Evolutionary conservation across 1,140 invertebrate genomes (phyloP).

Genomic region (Samia ricini): DNA sequence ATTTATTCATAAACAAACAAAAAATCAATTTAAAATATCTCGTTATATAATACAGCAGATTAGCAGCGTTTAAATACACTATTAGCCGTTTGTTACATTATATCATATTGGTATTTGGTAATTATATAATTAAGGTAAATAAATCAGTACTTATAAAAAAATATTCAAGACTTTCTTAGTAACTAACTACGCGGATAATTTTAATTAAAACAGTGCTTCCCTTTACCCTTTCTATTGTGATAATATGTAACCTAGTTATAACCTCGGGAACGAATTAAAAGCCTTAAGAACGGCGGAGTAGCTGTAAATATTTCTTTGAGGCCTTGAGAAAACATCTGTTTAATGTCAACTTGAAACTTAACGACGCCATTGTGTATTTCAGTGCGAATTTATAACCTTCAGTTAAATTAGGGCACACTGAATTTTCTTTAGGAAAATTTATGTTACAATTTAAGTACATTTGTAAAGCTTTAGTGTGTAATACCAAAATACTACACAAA

Average conservation of each 20-base stretch:
- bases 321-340: background rate
- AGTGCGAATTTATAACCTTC: background rate
- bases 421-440: background rate
- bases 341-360: background rate
- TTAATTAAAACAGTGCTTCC: constrained; percentile 48
- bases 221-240: constrained; percentile 17
- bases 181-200: no score
- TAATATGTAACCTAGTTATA: background rate
- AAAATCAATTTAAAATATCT: no score
- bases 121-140: no score
- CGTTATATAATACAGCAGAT: no score
- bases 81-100: no score
- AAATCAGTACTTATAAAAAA: no score
- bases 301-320: background rate
- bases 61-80: no score
- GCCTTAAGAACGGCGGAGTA: background rate
- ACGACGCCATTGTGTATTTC: background rate
- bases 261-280: background rate
- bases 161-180: no score
- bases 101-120: no score
- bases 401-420: background rate
- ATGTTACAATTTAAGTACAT: background rate
- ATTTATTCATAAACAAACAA: no score
- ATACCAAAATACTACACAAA: no score
- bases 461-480: no score